Conservation (phyloP, 2,113 vertebrate species). For the Pelecanus crispus region DNA sequence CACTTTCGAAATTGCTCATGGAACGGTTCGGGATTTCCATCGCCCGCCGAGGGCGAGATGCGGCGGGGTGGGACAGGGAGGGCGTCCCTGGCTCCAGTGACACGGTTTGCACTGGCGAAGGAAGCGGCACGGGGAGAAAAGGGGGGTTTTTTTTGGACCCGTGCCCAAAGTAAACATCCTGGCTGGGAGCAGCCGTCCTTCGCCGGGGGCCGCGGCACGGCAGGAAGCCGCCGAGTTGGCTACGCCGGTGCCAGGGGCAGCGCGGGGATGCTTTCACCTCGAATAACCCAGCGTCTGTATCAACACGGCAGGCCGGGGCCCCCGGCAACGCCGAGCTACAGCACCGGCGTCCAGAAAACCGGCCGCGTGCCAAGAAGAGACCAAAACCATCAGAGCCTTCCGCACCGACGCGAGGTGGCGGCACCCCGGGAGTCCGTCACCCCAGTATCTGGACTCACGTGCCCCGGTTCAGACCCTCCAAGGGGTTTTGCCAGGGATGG, state of each 20-base stretch:
- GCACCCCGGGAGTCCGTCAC: not conserved
- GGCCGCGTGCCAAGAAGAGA: not conserved
- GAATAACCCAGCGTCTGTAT: not conserved
- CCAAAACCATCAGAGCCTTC: not conserved
- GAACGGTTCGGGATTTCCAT: not conserved
- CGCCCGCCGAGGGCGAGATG: accelerated
- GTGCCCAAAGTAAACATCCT: not conserved
- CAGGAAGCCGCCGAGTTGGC: not conserved
- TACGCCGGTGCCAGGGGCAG: not conserved
- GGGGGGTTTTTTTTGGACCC: not conserved
- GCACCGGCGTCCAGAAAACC: not conserved
- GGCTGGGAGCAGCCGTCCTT: not conserved
- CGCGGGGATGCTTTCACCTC: not conserved
- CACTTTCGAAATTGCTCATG: not conserved
- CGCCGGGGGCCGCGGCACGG: not conserved
- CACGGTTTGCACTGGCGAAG: not conserved
- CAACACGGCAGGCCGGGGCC: not conserved
- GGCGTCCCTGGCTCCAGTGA: not conserved
- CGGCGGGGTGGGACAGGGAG: accelerated
- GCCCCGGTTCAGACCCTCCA: accelerated
- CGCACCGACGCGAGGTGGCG: accelerated
- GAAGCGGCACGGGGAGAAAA: accelerated
- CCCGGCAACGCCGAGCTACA: not conserved
- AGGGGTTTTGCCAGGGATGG: not conserved
- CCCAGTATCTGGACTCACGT: accelerated